These are phyloP conservation scores for Drosophila neonasuta DNA, from an alignment of 2,888 invertebrate species.

Conservation along the genomic window DNA sequence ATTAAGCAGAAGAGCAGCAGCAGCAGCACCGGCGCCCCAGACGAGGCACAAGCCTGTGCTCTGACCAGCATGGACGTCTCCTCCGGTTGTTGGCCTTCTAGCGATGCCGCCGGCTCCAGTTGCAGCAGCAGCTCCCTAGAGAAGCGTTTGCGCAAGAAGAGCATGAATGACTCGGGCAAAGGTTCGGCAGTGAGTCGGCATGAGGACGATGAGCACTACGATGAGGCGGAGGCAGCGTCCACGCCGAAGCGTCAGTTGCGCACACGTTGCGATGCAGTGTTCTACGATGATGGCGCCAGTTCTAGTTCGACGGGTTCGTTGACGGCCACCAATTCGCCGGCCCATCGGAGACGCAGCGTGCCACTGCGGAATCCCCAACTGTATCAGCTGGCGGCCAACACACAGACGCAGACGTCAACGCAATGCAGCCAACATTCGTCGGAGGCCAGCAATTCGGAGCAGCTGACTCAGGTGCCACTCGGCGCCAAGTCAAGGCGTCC, in stretches of 20 bases:
- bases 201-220: conserved; percentile 79
- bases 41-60: conserved; percentile 81
- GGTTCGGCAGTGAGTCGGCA: conserved; percentile 82
- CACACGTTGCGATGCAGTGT: conserved; percentile 64
- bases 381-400: conserved; percentile 73
- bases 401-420: conserved; percentile 79
- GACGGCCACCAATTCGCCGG: conserved; percentile 79
- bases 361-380: conserved; percentile 81
- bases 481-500: conserved; percentile 51
- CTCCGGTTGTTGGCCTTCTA: conserved; percentile 89
- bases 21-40: conserved; percentile 87
- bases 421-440: conserved; percentile 78
- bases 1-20: conserved; percentile 93
- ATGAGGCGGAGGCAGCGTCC: conserved; percentile 51
- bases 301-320: conserved; percentile 78
- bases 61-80: conserved; percentile 89
- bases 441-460: conserved; percentile 80
- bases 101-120: conserved; percentile 80
- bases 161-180: conserved; percentile 82
- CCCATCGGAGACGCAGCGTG: conserved; percentile 79
- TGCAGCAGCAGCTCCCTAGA: conserved; percentile 81
- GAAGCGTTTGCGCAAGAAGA: conserved; percentile 81
- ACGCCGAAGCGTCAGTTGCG: conserved; percentile 60
- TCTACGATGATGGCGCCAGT: conserved; percentile 75
- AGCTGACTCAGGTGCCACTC: conserved; percentile 78